These are phyloP conservation scores for Atherinosoma microstoma DNA, from an alignment of 2,797 vertebrate genomes.

Conservation along the genomic window DNA sequence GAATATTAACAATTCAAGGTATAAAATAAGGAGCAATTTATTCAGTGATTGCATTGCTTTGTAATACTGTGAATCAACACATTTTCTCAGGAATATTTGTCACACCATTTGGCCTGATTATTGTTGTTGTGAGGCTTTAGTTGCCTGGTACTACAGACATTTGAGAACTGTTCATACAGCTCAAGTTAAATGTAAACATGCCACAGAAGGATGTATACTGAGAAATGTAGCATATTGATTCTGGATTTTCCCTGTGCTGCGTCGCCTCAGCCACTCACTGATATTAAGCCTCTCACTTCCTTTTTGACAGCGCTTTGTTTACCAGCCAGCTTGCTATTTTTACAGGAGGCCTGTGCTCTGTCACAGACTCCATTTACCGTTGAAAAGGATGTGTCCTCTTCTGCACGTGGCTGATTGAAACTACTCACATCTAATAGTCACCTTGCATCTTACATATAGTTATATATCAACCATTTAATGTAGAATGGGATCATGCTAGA, in stretches of 20 bases:
- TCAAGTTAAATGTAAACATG: constrained; percentile 43
- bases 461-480: background rate
- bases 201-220: constrained; percentile 22
- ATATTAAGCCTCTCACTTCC: constrained; percentile 93
- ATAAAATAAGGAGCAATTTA: background rate
- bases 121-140: background rate
- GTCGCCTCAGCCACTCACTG: constrained; percentile 59
- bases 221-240: constrained; percentile 52
- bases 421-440: constrained; percentile 7
- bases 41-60: background rate
- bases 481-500: background rate
- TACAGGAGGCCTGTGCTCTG: constrained; percentile 69
- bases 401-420: constrained; percentile 33
- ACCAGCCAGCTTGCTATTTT: constrained; percentile 89
- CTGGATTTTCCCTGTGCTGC: constrained; percentile 70
- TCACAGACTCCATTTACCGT: constrained; percentile 33
- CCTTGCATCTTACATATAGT: background rate
- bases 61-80: background rate
- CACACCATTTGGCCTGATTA: background rate
- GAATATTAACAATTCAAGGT: background rate
- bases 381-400: constrained; percentile 48
- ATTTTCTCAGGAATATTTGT: constrained; percentile 13
- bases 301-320: constrained; percentile 91
- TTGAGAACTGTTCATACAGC: constrained; percentile 27
- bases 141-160: constrained; percentile 4